Conservation (phyloP, 2,113 vertebrate species). For the Camelus bactrianus region DNA sequence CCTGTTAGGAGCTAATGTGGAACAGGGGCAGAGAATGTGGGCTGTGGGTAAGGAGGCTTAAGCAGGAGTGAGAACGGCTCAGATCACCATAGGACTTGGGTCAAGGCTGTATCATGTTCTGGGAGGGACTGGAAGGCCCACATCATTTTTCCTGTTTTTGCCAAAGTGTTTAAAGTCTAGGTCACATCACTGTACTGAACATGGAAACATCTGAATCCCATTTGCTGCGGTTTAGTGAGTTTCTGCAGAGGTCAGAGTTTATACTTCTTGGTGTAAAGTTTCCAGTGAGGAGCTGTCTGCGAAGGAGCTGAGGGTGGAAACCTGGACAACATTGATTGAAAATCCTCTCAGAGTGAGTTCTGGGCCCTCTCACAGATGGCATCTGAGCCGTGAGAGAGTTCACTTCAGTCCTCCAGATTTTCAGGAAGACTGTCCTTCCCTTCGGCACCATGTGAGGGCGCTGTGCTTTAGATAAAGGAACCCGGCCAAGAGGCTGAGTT, state of each 20-base stretch:
- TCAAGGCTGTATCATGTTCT: slow-evolving; percentile 71
- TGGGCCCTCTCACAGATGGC: not conserved
- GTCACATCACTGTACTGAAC: slow-evolving; percentile 72
- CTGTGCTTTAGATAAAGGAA: slow-evolving; percentile 85
- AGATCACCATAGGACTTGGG: not conserved
- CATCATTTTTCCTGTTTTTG: slow-evolving; percentile 74
- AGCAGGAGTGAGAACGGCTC: slow-evolving; percentile 19
- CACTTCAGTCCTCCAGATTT: not conserved
- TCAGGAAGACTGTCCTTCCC: not conserved
- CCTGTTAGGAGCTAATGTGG: not conserved
- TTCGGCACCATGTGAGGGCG: slow-evolving; percentile 84
- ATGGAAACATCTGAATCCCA: slow-evolving; percentile 81
- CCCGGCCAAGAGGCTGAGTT: slow-evolving; percentile 15
- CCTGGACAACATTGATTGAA: slow-evolving; percentile 63
- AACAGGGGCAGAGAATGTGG: not conserved
- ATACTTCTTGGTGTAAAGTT: slow-evolving; percentile 79
- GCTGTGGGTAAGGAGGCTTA: not conserved
- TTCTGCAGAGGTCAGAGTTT: slow-evolving; percentile 81
- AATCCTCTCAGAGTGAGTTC: not conserved
- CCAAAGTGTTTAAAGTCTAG: slow-evolving; percentile 76
- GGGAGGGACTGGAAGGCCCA: slow-evolving; percentile 73
- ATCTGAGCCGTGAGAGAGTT: not conserved
- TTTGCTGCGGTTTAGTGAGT: slow-evolving; percentile 82
- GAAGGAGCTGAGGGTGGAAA: slow-evolving; percentile 63
- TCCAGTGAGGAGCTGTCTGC: slow-evolving; percentile 75